Base-by-base conservation (phyloP, 1,140 invertebrate species). In the Nymphalis io region DNA sequence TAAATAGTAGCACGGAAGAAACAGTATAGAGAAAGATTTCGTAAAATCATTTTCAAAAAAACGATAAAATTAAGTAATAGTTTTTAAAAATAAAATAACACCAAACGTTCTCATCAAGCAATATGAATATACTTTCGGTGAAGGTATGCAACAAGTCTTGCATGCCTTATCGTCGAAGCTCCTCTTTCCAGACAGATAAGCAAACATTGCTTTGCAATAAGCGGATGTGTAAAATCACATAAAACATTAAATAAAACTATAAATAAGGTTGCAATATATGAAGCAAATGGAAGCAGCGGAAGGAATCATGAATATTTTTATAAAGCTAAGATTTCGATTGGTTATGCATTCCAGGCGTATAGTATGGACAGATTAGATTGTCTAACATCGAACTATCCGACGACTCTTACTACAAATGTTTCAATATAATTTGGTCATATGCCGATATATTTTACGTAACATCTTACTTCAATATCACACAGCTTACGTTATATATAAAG, bases 241-340 rank as follows among this genome's bases (percentile, higher is more conserved):
- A 46, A 16, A 15, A 46, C n/a, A n/a, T 3, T 18, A 20, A 11
- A 18, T 51, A 21, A 20, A 51, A 51, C 0, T 55, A 55, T 55
- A 55, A 55, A 23, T 55, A 55, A 27, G 23, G 20, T 15, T 55
- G 51, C 51, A 55, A 3, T 27, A 2, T 51, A 51, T 12, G 11
- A 55, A 55, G 51, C 51, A 23, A 11, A 23, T 55, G 5, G 11
- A 51, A 51, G 48, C 48, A 55, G 51, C 23, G 21, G 51, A 55
- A 55, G 51, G 51, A 55, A 55, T 55, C 51, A 55, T 55, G 51
- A 55, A 55, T 55, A 8, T 27, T n/a, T n/a, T 55, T 55, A 8
- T 23, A 27, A 55, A 55, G 21, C 21, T 55, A 15, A 27, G 20
- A 27, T 55, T 23, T 27, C 5, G 13, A 15, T 27, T 15, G 16